Base-by-base conservation (phyloP, 2,888 invertebrate species). In the Lithophane socia region DNA sequence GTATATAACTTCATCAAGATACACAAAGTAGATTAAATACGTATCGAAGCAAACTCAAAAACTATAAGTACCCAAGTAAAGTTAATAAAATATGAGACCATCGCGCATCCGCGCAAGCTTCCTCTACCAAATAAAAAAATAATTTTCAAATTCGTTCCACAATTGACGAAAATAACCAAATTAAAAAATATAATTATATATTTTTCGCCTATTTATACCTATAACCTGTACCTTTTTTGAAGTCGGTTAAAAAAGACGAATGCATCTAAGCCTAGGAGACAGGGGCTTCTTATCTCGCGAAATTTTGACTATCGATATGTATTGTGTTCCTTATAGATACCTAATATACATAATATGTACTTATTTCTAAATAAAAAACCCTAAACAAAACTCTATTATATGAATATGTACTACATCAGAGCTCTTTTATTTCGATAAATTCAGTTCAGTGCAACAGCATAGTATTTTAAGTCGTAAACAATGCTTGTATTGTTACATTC, bases 381-480 rank as follows among this genome's bases (percentile, higher is more conserved):
- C 66, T 66, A 3, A 49, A 49, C 47, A 29, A 24, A 49, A 49
- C 18, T 56, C 16, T n/a, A 47, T 58, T 58, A 44, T 56, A 56
- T 71, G 2, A 70, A 4, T 29, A 44, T 49, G 21, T 52, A 16
- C 21, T 60, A 42, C 9, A 18, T 18, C 29, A 75, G 29, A 44
- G 21, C 21, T 42, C 21, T 49, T 42, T 73, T 74, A 24, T 73
- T 49, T 52, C 37, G 12, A 54, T 47, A 42, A 21, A 54, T 37
- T 49, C 37, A 37, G 13, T 37, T 37, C 58, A 49, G n/a, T 67
- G 54, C 54, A 63, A 54, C 16, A 37, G 61, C 16, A 54, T n/a
- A n/a, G n/a, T 52, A 78, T 52, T 78, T 65, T 42, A 65, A 60
- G 10, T 80, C 54, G 5, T 52, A 13, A 42, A 54, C 54, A 65